Percentiles rank a stretch among this genome's conserved stretches.
phyloP scores from a whole-genome alignment of 2,113 vertebrate genomes.

The Motacilla tschutschensis region DNA sequence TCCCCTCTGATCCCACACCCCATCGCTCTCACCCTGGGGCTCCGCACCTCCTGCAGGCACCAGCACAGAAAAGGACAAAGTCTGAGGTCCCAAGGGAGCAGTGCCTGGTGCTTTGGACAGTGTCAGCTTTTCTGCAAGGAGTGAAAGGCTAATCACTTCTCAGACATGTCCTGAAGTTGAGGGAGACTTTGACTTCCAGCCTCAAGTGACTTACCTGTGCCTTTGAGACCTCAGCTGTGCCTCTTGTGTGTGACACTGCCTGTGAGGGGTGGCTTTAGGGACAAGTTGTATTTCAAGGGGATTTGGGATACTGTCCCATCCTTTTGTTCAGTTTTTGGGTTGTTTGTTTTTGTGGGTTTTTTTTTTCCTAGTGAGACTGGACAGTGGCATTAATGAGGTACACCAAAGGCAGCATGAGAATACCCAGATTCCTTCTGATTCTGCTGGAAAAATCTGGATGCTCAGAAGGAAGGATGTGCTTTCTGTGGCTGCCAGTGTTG shows the following conservation, averaged over 20 bases:
- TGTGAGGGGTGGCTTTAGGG: neutral
- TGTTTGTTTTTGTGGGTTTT: neutral
- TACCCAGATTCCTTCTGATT: neutral
- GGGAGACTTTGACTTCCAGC: neutral
- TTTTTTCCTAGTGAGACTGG: neutral
- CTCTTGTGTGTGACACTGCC: neutral
- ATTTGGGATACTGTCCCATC: neutral
- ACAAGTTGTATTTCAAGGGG: neutral
- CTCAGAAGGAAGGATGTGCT: neutral
- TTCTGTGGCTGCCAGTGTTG: neutral
- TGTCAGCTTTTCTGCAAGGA: neutral
- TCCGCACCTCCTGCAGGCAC: neutral
- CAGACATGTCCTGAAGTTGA: neutral
- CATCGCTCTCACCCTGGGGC: rapidly evolving
- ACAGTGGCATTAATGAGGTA: neutral
- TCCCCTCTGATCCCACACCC: neutral
- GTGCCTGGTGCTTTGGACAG: neutral
- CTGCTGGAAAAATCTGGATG: neutral
- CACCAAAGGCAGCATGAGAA: neutral
- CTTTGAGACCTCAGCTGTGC: neutral
- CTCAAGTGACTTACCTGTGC: neutral
- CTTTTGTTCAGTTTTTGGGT: neutral
- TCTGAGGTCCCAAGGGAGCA: neutral
- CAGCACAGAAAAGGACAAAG: neutral
- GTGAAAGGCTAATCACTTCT: neutral